These are phyloP conservation scores for Lichenostomus cassidix DNA, from an alignment of 2,113 vertebrate genomes.

Conservation along the genomic window DNA sequence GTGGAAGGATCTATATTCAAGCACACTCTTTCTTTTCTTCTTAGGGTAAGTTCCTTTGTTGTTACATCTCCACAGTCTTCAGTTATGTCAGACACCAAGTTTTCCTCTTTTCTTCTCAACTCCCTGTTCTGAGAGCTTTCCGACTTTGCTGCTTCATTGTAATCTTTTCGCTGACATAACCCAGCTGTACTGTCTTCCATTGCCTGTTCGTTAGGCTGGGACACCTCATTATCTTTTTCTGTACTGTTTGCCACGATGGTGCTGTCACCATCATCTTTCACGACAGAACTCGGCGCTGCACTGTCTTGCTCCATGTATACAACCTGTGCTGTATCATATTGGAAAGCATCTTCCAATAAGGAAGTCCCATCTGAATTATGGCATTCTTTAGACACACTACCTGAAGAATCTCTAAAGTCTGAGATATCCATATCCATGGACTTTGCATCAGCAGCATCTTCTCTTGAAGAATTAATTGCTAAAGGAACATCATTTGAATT, in stretches of 20 bases:
- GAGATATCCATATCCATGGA: not conserved
- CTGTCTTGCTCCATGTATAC: not conserved
- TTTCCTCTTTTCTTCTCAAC: slow-evolving; percentile 1
- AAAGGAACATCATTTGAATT: slow-evolving; percentile 17
- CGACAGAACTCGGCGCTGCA: not conserved
- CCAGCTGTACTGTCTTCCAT: not conserved
- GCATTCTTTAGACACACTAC: slow-evolving; percentile 1
- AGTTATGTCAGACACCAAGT: not conserved
- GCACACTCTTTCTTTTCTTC: not conserved
- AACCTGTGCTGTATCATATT: not conserved
- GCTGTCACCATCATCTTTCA: not conserved
- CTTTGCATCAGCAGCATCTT: slow-evolving; percentile 4
- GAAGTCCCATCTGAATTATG: not conserved
- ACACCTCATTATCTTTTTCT: not conserved
- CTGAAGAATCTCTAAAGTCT: not conserved
- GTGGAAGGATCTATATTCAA: not conserved
- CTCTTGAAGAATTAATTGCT: slow-evolving; percentile 24
- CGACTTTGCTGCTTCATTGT: not conserved
- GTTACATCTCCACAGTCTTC: not conserved
- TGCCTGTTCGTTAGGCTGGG: not conserved
- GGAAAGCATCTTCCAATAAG: not conserved
- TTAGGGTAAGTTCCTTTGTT: not conserved
- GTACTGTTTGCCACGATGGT: not conserved
- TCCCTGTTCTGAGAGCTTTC: not conserved
- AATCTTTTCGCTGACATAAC: not conserved